Evolutionary conservation across 2,113 vertebrate species (phyloP), one percentile per base, ranked within the genome.

Genomic region (Cranoglanis bouderius): DNA sequence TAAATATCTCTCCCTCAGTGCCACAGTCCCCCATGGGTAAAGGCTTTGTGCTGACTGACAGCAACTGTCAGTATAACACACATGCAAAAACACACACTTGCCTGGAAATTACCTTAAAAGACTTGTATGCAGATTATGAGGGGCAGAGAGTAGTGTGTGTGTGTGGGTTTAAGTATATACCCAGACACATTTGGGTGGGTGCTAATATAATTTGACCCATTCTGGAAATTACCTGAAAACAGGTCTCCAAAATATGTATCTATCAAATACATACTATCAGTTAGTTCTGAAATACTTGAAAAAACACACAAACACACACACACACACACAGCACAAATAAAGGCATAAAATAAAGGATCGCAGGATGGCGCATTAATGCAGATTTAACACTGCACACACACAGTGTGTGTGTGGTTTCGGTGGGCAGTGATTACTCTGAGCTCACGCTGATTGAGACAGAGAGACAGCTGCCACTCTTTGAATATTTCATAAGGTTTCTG

Each of bases 391-490:
- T 72, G 75, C 85, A 59, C 49, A 32, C n/a, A 85, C 49, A 46
- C 46, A 8, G 85, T 77, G 80, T 67, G 86, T 74, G 89, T 88
- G 77, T 91, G 59, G 12, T 38, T 61, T 85, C 29, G 89, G 88
- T 91, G 87, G 88, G 88, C 82, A 82, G 85, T 46, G 84, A 86
- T 86, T 88, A 85, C 87, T 90, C 86, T 21, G 89, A 88, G 88
- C 91, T 90, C 92, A 92, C 88, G 89, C 92, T 88, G 92, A 91
- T 91, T 90, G 89, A 91, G 91, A 93, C 89, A 87, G 90, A 91
- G 92, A 92, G 91, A 92, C 92, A 93, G 92, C 92, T 93, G 92
- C 92, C 90, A 91, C 92, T 91, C 70, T 91, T 90, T 93, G 92
- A 93, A 93, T 93, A 90, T 93, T 93, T 93, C 89, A 93, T 93